A percentile compares a stretch with the other conserved stretches of the same genome.
These are phyloP conservation scores for Dolichopus griseipennis DNA, from an alignment of 2,888 invertebrate species.

Conservation along the genomic window DNA sequence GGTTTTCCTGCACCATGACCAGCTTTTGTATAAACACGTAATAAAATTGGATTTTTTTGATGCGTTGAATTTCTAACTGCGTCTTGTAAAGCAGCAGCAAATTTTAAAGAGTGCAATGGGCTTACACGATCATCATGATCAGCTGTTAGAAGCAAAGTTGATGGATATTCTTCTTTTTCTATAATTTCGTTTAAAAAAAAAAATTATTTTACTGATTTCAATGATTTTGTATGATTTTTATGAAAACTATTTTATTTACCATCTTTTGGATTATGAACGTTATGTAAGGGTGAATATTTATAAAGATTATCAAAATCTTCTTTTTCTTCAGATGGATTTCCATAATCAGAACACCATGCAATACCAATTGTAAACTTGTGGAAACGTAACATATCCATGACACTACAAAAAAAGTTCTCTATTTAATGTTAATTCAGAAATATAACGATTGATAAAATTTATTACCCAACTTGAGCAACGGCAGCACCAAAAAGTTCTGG, in stretches of 20 bases:
- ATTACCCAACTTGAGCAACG: constrained; percentile 87
- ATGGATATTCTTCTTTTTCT: constrained; percentile 68
- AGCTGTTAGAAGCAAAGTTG: constrained; percentile 85
- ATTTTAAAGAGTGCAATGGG: constrained; percentile 93
- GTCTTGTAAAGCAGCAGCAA: constrained; percentile 82
- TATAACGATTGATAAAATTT: constrained; percentile 5
- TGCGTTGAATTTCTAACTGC: constrained; percentile 50
- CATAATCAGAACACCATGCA: constrained; percentile 94
- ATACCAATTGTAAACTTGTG: constrained; percentile 97
- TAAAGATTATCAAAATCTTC: constrained; percentile 77
- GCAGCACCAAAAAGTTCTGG: constrained; percentile 91
- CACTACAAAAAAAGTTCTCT: constrained; percentile 52
- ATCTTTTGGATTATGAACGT: constrained; percentile 60
- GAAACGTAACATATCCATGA: constrained; percentile 94
- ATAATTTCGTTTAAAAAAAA: no score
- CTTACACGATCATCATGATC: constrained; percentile 99
- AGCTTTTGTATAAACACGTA: constrained; percentile 87
- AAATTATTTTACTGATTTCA: no score
- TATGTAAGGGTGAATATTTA: constrained; percentile 91
- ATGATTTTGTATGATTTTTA: no score
- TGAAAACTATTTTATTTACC: constrained; percentile 26
- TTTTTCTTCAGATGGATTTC: constrained; percentile 72
- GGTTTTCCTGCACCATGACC: constrained; percentile 98
- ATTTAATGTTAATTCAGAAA: background rate
- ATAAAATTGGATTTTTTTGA: constrained; percentile 78